phyloP scores from a whole-genome alignment of 2,797 vertebrate species.

The Paedocypris micromegethes region DNA sequence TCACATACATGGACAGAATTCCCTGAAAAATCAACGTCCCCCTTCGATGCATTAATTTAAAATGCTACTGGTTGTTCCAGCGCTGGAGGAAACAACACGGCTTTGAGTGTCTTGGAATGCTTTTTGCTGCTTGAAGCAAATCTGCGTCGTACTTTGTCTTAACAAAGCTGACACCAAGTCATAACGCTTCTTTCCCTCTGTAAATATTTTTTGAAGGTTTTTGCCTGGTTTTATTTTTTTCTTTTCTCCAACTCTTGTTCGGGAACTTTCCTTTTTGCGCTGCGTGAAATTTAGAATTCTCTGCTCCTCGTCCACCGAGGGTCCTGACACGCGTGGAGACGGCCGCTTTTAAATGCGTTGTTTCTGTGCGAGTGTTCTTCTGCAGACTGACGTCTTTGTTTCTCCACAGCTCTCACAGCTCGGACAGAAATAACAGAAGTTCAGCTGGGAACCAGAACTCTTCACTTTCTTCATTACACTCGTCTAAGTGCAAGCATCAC shows the following conservation, averaged over 20 bases:
- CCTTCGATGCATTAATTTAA: not conserved
- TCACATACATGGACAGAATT: constrained; percentile 18
- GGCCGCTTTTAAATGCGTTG: no score
- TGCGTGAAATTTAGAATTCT: constrained; percentile 2
- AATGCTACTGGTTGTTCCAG: not conserved
- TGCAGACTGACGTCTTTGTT: constrained; percentile 32
- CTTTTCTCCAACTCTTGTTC: constrained; percentile 17
- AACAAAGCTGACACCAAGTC: constrained; percentile 42
- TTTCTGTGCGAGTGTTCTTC: no score
- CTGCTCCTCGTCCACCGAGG: no score
- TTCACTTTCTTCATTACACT: constrained; percentile 25
- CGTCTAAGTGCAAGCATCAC: constrained; percentile 30
- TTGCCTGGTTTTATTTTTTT: constrained; percentile 32
- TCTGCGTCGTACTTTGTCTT: constrained; percentile 34
- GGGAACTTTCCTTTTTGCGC: constrained; percentile 12
- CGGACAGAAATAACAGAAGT: constrained; percentile 80
- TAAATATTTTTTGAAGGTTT: constrained; percentile 45
- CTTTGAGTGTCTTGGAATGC: constrained; percentile 41
- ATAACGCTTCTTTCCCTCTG: constrained; percentile 36
- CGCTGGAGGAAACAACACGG: constrained; percentile 10
- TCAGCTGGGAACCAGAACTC: constrained; percentile 34
- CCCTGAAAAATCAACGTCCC: constrained; percentile 8
- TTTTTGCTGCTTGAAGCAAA: constrained; percentile 37
- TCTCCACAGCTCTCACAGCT: constrained; percentile 84
- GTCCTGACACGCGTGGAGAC: no score